phyloP scores from a whole-genome alignment of 2,113 vertebrate species.

The Laticauda laticaudata region DNA sequence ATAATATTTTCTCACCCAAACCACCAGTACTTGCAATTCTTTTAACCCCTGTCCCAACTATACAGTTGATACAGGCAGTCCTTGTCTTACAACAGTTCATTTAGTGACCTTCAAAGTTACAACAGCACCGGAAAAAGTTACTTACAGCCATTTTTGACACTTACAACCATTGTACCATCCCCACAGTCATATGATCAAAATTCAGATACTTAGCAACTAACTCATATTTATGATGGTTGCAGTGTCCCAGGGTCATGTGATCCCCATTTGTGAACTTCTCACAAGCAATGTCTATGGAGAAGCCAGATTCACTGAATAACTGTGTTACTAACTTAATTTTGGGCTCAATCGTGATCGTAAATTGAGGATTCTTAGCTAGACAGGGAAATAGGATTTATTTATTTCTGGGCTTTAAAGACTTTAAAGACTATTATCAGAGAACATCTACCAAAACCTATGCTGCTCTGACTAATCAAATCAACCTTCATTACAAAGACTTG shows the following conservation, averaged over 20 bases:
- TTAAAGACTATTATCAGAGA: background rate
- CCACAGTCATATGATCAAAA: background rate
- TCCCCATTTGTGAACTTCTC: too few species aligned
- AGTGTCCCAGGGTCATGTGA: background rate
- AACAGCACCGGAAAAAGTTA: background rate
- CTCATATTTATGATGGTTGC: background rate
- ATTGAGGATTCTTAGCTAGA: background rate
- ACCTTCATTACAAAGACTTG: background rate
- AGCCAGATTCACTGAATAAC: too few species aligned
- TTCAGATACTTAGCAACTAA: background rate
- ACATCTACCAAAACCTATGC: background rate
- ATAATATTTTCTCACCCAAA: background rate
- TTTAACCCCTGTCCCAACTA: background rate
- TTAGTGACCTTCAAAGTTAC: background rate
- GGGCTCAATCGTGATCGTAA: background rate
- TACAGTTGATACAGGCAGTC: background rate
- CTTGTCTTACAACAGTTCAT: background rate
- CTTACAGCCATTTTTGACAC: background rate
- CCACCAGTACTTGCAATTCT: background rate
- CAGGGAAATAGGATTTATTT: background rate
- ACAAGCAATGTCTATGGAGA: too few species aligned
- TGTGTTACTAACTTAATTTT: background rate
- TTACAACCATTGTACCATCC: background rate
- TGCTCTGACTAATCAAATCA: background rate
- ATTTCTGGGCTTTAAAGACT: background rate